Base-by-base conservation (phyloP, 1,140 invertebrate genomes). In the Venustaconcha ellipsiformis region DNA sequence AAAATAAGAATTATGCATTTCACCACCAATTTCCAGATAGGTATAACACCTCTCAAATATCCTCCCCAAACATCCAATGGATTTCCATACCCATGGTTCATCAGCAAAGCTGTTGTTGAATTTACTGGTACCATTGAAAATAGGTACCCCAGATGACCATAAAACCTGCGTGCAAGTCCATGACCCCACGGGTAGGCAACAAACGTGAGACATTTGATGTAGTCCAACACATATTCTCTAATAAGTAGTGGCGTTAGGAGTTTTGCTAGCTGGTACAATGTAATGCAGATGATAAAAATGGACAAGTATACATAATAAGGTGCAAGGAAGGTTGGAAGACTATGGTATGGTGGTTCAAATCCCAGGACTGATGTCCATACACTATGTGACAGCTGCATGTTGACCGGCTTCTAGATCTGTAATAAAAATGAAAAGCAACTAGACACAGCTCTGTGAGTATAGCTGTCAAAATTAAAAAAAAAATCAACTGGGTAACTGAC, bases 181-280 rank as follows among this genome's bases (percentile, higher is more conserved):
- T 76, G 74, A n/a, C 74, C 74, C 66, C 70, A 76, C 0, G 74
- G 74, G 55, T 71, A 76, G 12, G 60, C 64, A 70, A 60, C 58
- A 12, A 76, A 14, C 15, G 64, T 71, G 62, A 71, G 58, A 11
- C 68, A 71, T 67, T 76, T 76, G 12, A 76, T 57, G 58, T 71
- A 76, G 57, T 76, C 74, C 18, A 66, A 57, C 11, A 71, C 48
- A n/a, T 66, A 76, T 23, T 17, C 20, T 58, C 55, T 65, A 2
- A 76, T 2, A 48, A 26, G 1, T 14, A 20, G 1, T 17, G 74
- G 74, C 18, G 65, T 30, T 18, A 78, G 26, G 20, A 76, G 64
- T 48, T 57, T 76, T 5, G 74, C 71, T n/a, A 66, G 14, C 17
- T 56, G n/a, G 58, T 76, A 58, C 17, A 70, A 37, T 14, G 67